Percentiles rank a stretch among this genome's conserved stretches.
Conservation (phyloP, 1,140 invertebrate genomes). For the Eubasilissa regina region DNA sequence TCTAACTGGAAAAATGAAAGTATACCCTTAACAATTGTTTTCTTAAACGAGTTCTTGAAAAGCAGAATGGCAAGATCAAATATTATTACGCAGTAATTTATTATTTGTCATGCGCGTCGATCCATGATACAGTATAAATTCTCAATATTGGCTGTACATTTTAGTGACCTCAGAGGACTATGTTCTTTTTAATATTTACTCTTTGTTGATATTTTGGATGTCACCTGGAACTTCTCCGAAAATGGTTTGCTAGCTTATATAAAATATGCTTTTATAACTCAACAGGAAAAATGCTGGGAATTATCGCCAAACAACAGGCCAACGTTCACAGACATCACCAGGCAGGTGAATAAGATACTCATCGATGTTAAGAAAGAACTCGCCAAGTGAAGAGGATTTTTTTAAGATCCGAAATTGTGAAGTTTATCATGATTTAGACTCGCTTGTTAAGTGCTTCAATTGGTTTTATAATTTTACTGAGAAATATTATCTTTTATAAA, state of each 20-base stretch:
- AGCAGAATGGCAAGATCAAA: too few relatives aligned
- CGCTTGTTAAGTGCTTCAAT: background rate
- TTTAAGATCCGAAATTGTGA: background rate
- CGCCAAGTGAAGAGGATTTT: background rate
- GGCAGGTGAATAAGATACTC: slow-evolving; percentile 48
- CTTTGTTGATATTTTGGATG: background rate
- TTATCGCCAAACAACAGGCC: slow-evolving; percentile 79
- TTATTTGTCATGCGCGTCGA: background rate
- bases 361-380: slow-evolving; percentile 41
- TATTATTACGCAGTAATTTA: too few relatives aligned
- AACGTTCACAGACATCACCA: slow-evolving; percentile 70
- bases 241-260: background rate
- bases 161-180: background rate
- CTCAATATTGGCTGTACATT: background rate
- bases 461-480: slow-evolving; percentile 5
- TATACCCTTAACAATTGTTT: too few relatives aligned
- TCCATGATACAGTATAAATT: background rate
- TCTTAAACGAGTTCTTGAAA: too few relatives aligned
- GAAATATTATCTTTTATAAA: background rate
- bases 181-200: background rate
- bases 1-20: too few relatives aligned
- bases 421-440: background rate
- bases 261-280: slow-evolving; percentile 40
- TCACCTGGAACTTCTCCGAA: background rate
- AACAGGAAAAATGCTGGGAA: slow-evolving; percentile 76